phyloP scores from a whole-genome alignment of 92 coral and sea anemone genomes.

The Hydrozoanthus gracilis region DNA sequence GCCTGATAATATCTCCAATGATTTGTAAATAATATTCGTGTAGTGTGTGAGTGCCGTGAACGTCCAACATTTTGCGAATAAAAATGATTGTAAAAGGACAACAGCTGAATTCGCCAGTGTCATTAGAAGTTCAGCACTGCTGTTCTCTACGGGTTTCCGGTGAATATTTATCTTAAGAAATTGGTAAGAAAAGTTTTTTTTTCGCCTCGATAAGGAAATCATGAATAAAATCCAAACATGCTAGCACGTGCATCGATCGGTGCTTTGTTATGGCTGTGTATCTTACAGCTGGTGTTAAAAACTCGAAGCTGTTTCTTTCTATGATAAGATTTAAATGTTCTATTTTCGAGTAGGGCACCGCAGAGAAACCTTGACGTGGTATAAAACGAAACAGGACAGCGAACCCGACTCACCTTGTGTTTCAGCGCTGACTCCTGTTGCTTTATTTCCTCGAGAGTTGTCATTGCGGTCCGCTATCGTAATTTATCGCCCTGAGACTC shows the following conservation, averaged over 20 bases:
- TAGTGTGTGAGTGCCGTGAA: background rate
- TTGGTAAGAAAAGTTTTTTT: background rate
- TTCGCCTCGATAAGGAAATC: background rate
- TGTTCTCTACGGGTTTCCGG: constrained; percentile 21
- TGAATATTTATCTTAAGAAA: background rate
- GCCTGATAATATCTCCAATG: constrained; percentile 17
- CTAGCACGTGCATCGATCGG: background rate
- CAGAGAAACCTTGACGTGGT: background rate
- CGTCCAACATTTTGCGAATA: background rate
- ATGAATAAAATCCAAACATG: background rate
- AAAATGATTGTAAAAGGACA: background rate
- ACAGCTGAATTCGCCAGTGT: constrained; percentile 17
- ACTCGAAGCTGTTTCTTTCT: background rate
- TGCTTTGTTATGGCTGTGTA: background rate
- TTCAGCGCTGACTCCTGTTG: constrained; percentile 39
- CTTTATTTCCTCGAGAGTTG: constrained; percentile 35
- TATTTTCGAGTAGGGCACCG: background rate
- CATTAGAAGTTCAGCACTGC: background rate
- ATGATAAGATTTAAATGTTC: background rate
- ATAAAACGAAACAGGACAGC: background rate
- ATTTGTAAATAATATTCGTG: constrained; percentile 9
- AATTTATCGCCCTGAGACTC: background rate
- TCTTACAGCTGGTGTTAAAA: background rate
- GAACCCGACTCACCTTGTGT: constrained; percentile 29
- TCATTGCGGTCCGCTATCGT: constrained; percentile 35